Evolutionary conservation across 2,888 invertebrate genomes (phyloP).

Genomic region (Lithosia quadra): DNA sequence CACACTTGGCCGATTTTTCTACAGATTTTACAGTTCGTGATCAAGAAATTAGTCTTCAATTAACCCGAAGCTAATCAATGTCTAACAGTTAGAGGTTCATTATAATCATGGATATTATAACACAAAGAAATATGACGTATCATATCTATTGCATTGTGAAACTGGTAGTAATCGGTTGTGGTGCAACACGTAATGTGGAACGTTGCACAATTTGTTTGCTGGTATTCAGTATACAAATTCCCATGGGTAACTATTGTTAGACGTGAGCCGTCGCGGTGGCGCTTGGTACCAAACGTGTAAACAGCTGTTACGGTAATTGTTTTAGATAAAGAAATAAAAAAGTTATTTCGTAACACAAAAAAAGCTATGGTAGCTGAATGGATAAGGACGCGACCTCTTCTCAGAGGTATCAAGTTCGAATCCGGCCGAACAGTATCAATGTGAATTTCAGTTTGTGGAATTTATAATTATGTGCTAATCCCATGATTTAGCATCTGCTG

Average conservation of each 20-base stretch:
- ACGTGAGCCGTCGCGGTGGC: not conserved
- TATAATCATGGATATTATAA: not conserved
- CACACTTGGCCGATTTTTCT: too few relatives aligned
- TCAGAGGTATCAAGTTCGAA: too few relatives aligned
- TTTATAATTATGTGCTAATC: too few relatives aligned
- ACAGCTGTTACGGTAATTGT: not conserved
- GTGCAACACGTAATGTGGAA: conserved; percentile 8
- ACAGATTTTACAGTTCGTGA: too few relatives aligned
- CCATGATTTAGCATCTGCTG: too few relatives aligned
- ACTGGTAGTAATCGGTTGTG: conserved; percentile 6
- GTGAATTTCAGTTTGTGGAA: too few relatives aligned
- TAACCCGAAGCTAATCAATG: not conserved
- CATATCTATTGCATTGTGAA: conserved; percentile 8
- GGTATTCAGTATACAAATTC: conserved; percentile 9
- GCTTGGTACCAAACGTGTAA: not conserved
- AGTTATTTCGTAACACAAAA: not conserved
- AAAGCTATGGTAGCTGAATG: too few relatives aligned
- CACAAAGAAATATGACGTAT: conserved; percentile 5
- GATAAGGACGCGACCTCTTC: too few relatives aligned
- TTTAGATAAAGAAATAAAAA: conserved; percentile 2
- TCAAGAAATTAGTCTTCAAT: too few relatives aligned
- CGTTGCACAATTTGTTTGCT: conserved; percentile 12
- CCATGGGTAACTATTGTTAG: conserved; percentile 14
- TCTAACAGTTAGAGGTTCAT: not conserved
- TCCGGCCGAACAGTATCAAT: too few relatives aligned